Base-by-base conservation (phyloP, 2,888 invertebrate genomes). In the Platycheirus albimanus region DNA sequence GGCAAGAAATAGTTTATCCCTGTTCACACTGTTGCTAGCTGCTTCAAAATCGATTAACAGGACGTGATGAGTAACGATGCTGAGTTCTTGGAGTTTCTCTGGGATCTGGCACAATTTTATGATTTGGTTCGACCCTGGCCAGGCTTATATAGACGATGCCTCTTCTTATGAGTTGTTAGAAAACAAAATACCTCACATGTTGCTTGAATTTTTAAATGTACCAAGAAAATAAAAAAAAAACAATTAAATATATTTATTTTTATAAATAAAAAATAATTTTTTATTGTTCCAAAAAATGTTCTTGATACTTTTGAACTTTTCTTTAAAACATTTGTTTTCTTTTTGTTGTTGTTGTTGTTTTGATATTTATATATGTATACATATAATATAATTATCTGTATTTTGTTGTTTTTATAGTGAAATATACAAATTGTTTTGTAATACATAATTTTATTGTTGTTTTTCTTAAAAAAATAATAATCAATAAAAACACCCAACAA, bases 261-360 rank as follows among this genome's bases (percentile, higher is more conserved):
- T 84, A 84, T 84, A 79, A 84, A 79, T 84, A 84, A 79, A 79
- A 84, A 84, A 84, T 84, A 84, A 70, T 79, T 79, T 79, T 84
- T 79, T 84, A 84, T 84, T 84, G 79, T 84, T 79, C 78, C 84
- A 84, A 84, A 81, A 79, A 84, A 84, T 84, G 83, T 84, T 79
- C 52, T 75, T 84, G 66, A 84, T 84, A 84, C n/a, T n/a, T n/a
- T n/a, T n/a, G n/a, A 84, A 84, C 77, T 64, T 83, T 81, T 83
- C 47, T 79, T 83, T 79, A 79, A 84, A 74, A 84, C 72, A 19
- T 45, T 41, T 45, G 7, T 51, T 70, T 47, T 63, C 45, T n/a
- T n/a, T n/a, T n/a, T n/a, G n/a, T n/a, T n/a, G n/a, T n/a, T n/a
- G n/a, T n/a, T n/a, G 36, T 41, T 41, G n/a, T 56, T 64, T 79